A percentile compares a stretch with the other conserved stretches of the same genome.
Conservation (phyloP, 2,888 invertebrate genomes). For the Trachelus iudaicus region DNA sequence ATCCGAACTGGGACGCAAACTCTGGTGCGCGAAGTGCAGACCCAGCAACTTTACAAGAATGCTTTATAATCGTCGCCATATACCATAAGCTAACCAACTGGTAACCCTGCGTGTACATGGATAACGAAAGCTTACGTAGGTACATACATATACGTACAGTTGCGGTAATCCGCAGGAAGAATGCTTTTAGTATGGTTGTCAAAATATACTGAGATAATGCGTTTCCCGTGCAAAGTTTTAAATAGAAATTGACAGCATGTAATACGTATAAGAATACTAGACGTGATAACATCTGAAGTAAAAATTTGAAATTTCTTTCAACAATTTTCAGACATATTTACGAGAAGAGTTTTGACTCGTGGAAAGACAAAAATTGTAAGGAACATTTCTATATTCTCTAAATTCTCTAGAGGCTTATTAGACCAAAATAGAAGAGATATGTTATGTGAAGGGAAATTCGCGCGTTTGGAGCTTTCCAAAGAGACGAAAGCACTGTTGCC, state of each 20-base stretch:
- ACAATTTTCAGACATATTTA: background rate
- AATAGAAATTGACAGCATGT: background rate
- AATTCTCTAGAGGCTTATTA: background rate
- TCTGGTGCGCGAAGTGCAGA: slow-evolving; percentile 1
- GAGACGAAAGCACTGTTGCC: too few relatives aligned
- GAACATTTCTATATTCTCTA: background rate
- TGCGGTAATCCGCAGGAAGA: background rate
- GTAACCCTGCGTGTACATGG: background rate
- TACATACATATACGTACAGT: background rate
- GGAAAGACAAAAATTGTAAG: background rate
- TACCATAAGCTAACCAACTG: background rate
- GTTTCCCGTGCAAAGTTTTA: background rate
- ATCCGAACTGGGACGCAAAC: slow-evolving; percentile 33
- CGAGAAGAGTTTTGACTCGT: background rate
- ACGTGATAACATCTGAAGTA: background rate
- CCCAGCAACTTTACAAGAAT: background rate
- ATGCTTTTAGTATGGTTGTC: background rate
- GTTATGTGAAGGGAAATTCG: too few relatives aligned
- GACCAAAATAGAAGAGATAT: background rate
- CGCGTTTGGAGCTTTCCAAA: too few relatives aligned
- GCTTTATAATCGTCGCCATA: background rate
- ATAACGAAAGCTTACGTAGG: background rate
- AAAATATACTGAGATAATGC: background rate
- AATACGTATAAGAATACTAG: background rate
- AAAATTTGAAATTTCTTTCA: background rate